A percentile compares a stretch with the other conserved stretches of the same genome.
Conservation (phyloP, 2,888 invertebrate genomes). For the Epicampocera succincta region DNA sequence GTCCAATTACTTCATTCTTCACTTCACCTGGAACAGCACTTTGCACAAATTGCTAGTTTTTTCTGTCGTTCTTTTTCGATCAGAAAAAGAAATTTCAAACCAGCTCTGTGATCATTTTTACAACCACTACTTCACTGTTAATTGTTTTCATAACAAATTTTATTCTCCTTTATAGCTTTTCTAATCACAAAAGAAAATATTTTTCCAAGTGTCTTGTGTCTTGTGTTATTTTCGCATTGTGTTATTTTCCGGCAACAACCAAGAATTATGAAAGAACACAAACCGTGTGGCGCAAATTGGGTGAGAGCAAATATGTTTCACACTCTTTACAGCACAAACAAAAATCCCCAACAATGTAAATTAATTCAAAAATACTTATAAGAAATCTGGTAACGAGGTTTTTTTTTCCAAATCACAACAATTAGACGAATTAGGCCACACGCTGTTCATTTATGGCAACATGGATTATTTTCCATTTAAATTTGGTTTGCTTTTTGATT, state of each 20-base stretch:
- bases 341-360: constrained; percentile 27
- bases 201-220: constrained; percentile 36
- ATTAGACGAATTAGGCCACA: constrained; percentile 72
- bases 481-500: constrained; percentile 2
- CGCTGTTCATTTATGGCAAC: constrained; percentile 70
- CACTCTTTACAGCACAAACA: constrained; percentile 47
- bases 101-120: constrained; percentile 64
- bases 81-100: constrained; percentile 59
- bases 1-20: constrained; percentile 34
- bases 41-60: constrained; percentile 8
- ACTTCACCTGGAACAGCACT: not conserved
- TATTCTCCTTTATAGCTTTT: constrained; percentile 8
- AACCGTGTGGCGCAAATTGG: constrained; percentile 36
- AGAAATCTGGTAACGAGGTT: constrained; percentile 63
- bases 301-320: constrained; percentile 61
- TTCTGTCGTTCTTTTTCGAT: constrained; percentile 32
- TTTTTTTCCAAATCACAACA: constrained; percentile 70
- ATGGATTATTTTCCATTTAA: constrained; percentile 37
- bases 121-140: constrained; percentile 40
- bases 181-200: constrained; percentile 51
- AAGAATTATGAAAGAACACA: not conserved
- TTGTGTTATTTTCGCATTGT: constrained; percentile 17
- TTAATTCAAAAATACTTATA: constrained; percentile 34
- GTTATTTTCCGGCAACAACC: constrained; percentile 1
- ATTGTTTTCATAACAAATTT: constrained; percentile 29